Evolutionary conservation across 30 jellyfish, hydroid and myxozoan genomes (phyloP), one percentile per base, ranked within the genome.

Genomic region (Rhopilema esculentum): DNA sequence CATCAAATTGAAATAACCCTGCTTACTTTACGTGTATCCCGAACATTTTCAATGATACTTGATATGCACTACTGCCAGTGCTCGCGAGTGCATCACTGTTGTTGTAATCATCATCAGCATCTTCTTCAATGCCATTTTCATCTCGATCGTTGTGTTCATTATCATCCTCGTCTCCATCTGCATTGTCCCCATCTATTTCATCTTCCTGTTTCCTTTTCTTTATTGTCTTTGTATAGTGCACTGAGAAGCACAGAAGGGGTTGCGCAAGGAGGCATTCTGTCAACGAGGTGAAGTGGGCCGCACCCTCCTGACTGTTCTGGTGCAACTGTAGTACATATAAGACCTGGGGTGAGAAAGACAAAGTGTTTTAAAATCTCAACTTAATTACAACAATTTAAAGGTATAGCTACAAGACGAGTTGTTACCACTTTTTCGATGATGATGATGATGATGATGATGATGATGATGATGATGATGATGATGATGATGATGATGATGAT

Each of bases 191-290:
- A 0, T 78, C 91, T 1, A 65, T 73, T 66, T 80, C 98, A 61
- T 79, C 79, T 23, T 33, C 81, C 22, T 22, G 40, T 1, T 84
- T 49, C 18, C 57, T 51, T 27, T 79, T 86, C 86, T 88, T 89
- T 21, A 57, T 62, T 32, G 77, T 88, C 69, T 89, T 94, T 7
- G 93, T 89, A 40, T 70, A 84, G 67, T 94, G 53, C 19, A 94
- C 74, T 6, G 95, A 80, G 68, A 84, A 94, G 75, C 94, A 90
- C 76, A 94, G 80, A 92, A 88, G 76, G 9, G 99, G 99, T 48
- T 94, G 98, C 2, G 91, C 75, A 26, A 94, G 87, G 23, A 89
- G 63, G 82, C 91, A 94, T 68, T 94, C 99, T 8, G 99, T 83
- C 66, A 94, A 33, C 17, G 97, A 80, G 4, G 88, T 80, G 73